Evolutionary conservation across 2,888 invertebrate genomes (phyloP), one percentile per base, ranked within the genome.

Genomic region (Orthonevra nobilis): DNA sequence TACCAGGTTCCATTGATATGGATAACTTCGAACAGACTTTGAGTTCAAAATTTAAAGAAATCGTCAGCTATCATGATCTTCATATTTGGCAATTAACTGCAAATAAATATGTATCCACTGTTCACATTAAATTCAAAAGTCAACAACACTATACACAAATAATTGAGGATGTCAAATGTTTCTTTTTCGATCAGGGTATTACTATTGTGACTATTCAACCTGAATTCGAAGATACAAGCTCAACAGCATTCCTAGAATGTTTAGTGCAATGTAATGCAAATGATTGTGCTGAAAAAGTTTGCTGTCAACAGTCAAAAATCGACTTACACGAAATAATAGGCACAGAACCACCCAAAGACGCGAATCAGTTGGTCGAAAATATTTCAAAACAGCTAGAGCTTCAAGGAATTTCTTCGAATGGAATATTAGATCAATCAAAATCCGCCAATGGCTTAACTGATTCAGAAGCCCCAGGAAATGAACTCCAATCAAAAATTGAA

Each of bases 81-180:
- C 97, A 97, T 85, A 94, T 97, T 15, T 97, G 97, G 96, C 95
- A 96, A 83, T 89, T 97, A 75, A 94, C 95, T 2, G 92, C 94
- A 0, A 92, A 92, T 83, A 93, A 93, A 87, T 92, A 94, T 30
- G 94, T 96, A 48, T 95, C 95, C 15, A 96, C 97, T 0, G 95
- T 94, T 2, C 97, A 97, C 85, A 92, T 97, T 5, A 93, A 93
- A 82, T 94, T 94, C 84, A 89, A 91, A 81, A 92, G 92, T 85
- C 92, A 93, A 17, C 90, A 90, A 89, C 90, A 92, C 0, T 92
- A 92, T 82, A 87, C 89, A 3, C 90, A 88, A 83, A 91, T 91
- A 9, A 90, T 91, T 83, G 88, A 92, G 83, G 90, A 92, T 61
- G 92, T 96, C 3, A 92, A 91, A 23, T 91, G 92, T 17, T 94